Evolutionary conservation across 2,888 invertebrate species (phyloP).

Genomic region (Tipula confusa): DNA sequence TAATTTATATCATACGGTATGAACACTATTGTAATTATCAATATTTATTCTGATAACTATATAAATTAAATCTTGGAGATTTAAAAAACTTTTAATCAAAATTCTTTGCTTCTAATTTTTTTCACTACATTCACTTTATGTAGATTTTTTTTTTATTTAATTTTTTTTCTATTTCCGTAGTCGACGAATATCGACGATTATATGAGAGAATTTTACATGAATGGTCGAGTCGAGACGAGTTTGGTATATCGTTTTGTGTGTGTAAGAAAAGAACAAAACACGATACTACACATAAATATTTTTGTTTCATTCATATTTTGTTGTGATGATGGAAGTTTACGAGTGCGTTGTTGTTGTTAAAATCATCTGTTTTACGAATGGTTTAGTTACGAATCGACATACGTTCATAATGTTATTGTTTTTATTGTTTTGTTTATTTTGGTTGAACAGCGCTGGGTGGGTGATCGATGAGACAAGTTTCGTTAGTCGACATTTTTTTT

Average conservation of each 20-base stretch:
- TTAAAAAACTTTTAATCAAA: not conserved
- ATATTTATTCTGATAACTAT: not conserved
- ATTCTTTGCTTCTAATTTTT: not conserved
- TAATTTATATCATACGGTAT: not conserved
- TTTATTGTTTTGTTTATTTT: not conserved
- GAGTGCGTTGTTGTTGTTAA: constrained; percentile 21
- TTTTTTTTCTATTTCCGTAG: constrained; percentile 21
- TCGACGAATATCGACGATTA: constrained; percentile 14
- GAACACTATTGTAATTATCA: not conserved
- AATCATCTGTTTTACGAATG: not conserved
- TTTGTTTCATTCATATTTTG: not conserved
- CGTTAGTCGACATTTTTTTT: no score
- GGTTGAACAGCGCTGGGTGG: not conserved
- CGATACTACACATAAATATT: not conserved
- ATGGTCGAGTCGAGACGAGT: not conserved
- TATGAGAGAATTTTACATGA: constrained; percentile 3
- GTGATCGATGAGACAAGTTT: not conserved
- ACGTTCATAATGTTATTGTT: not conserved
- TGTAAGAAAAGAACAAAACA: not conserved
- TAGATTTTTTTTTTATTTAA: not conserved
- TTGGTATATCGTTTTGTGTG: no score
- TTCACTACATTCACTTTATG: not conserved
- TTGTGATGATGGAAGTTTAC: constrained; percentile 27
- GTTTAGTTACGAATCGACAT: not conserved
- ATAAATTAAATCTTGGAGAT: not conserved